Conservation (phyloP, 1,140 invertebrate species). For the Sycophaga agraensis region DNA sequence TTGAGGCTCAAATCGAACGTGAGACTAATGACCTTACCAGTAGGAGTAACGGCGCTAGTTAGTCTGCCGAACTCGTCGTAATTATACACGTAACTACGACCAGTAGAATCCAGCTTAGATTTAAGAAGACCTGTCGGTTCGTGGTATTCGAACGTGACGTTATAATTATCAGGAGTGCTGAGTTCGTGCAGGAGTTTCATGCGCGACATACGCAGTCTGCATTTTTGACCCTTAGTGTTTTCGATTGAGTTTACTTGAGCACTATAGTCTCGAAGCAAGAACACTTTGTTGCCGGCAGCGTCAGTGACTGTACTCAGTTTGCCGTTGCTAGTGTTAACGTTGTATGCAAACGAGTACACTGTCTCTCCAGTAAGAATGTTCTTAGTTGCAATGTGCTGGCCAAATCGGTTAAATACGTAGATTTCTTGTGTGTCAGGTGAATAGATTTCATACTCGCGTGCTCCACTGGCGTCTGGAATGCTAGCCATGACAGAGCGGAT, state of each 20-base stretch:
- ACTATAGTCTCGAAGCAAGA: conserved; percentile 84
- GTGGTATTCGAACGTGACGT: conserved; percentile 91
- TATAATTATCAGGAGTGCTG: conserved; percentile 87
- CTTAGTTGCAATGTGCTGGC: conserved; percentile 88
- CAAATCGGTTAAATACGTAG: conserved; percentile 94
- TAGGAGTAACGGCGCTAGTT: conserved; percentile 87
- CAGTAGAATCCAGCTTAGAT: conserved; percentile 85
- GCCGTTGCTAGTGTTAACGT: conserved; percentile 94
- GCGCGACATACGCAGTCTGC: conserved; percentile 81
- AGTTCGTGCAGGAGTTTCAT: conserved; percentile 88
- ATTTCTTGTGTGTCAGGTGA: conserved; percentile 94
- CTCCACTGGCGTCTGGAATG: conserved; percentile 80
- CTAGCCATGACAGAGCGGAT: conserved; percentile 90
- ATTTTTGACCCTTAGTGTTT: conserved; percentile 92
- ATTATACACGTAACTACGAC: conserved; percentile 89
- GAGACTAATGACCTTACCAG: conserved; percentile 82
- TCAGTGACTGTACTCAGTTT: conserved; percentile 91
- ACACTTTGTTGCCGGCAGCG: conserved; percentile 90
- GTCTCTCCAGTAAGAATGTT: conserved; percentile 91
- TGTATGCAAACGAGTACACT: conserved; percentile 91
- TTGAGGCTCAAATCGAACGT: conserved; percentile 85
- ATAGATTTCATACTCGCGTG: conserved; percentile 90
- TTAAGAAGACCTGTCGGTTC: conserved; percentile 84
- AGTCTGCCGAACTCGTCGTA: conserved; percentile 94
- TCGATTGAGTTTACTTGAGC: conserved; percentile 90